phyloP scores from a whole-genome alignment of 1,140 invertebrate genomes.

The Radopholus similis region DNA sequence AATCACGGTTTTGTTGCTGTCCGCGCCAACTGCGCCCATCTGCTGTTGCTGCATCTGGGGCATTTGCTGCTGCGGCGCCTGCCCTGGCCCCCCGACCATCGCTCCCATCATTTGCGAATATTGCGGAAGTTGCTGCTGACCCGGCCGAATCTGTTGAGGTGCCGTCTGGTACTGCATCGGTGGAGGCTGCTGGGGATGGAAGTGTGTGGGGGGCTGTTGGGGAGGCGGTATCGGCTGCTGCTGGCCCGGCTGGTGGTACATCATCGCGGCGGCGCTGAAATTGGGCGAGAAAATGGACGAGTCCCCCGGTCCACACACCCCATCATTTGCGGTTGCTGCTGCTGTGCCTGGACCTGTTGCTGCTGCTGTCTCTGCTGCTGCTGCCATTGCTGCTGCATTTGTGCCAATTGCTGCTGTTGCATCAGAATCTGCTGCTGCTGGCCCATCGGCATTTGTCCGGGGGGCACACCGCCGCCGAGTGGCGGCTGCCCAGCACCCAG shows the following conservation, averaged over 20 bases:
- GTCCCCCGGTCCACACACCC: too few relatives aligned
- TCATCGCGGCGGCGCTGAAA: too few relatives aligned
- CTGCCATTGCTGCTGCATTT: background rate
- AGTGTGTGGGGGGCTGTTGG: background rate
- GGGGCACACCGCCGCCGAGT: too few relatives aligned
- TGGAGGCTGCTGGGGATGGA: background rate
- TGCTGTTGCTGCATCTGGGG: conserved; percentile 3
- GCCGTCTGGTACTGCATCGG: background rate
- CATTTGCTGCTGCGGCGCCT: conserved; percentile 14
- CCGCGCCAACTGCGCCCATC: background rate
- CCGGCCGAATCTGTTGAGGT: too few relatives aligned
- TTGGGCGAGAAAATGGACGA: too few relatives aligned
- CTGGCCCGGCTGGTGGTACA: too few relatives aligned
- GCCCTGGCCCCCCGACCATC: too few relatives aligned
- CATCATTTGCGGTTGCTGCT: background rate
- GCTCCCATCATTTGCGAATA: too few relatives aligned
- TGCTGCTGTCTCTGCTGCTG: background rate
- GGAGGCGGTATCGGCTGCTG: too few relatives aligned
- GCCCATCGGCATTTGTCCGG: background rate
- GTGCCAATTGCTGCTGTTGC: conserved; percentile 16
- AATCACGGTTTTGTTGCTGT: background rate
- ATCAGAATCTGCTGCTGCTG: background rate
- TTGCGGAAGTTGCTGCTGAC: too few relatives aligned
- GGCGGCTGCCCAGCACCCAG: too few relatives aligned
- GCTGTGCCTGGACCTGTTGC: background rate